Conservation (phyloP, 2,888 invertebrate species). For the Tipula confusa region DNA sequence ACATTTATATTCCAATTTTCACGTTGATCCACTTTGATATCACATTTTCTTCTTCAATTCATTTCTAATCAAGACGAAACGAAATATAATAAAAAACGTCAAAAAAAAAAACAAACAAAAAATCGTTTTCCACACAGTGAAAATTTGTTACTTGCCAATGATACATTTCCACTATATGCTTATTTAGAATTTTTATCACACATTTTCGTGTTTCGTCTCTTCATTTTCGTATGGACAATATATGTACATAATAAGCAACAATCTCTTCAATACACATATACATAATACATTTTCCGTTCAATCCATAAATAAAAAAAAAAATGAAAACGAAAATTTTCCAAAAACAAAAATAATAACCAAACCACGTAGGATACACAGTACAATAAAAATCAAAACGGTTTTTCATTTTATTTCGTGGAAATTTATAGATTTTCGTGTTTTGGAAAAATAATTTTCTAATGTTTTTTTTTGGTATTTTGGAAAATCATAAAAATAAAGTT, state of each 20-base stretch:
- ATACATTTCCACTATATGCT: not conserved
- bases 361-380: not conserved
- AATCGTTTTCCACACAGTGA: not conserved
- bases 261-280: not conserved
- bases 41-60: slow-evolving; percentile 25
- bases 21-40: slow-evolving; percentile 20
- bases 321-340: no score
- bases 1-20: slow-evolving; percentile 25
- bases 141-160: not conserved
- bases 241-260: not conserved
- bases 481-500: not conserved
- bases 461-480: not conserved
- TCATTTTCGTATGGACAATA: slow-evolving; percentile 5
- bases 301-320: no score
- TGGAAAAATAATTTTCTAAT: not conserved
- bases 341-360: not conserved
- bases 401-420: slow-evolving; percentile 25
- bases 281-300: not conserved
- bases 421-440: slow-evolving; percentile 20
- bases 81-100: not conserved
- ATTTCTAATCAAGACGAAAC: slow-evolving; percentile 3
- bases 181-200: not conserved
- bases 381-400: slow-evolving; percentile 25
- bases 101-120: no score
- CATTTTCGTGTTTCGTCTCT: not conserved